A percentile compares a stretch with the other conserved stretches of the same genome.
Evolutionary conservation across 2,888 invertebrate species (phyloP).

Genomic region (Malthinus flaveolus): DNA sequence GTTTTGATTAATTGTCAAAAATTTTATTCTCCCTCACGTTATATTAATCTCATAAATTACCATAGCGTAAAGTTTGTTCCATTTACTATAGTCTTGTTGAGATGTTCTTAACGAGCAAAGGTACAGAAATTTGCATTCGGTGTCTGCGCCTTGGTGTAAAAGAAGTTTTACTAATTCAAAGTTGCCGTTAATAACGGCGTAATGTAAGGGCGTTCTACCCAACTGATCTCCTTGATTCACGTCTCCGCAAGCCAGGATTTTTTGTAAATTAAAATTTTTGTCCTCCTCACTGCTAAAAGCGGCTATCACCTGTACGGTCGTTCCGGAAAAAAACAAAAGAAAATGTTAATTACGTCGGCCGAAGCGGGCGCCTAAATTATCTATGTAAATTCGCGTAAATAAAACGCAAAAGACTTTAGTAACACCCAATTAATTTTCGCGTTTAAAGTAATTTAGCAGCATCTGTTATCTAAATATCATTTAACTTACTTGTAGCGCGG

Average conservation of each 20-base stretch:
- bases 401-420: not conserved
- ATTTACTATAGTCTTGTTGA: conserved; percentile 29
- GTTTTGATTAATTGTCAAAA: conserved; percentile 18
- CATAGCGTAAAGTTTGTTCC: conserved; percentile 31
- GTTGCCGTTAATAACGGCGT: conserved; percentile 45
- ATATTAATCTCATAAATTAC: conserved; percentile 21
- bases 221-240: conserved; percentile 40
- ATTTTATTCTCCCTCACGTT: conserved; percentile 4
- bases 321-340: too few relatives aligned
- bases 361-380: not conserved
- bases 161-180: conserved; percentile 36
- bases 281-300: conserved; percentile 30
- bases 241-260: conserved; percentile 20
- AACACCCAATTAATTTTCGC: conserved; percentile 12
- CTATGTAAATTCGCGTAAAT: not conserved
- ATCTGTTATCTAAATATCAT: conserved; percentile 15
- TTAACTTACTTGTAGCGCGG: conserved; percentile 33
- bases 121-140: conserved; percentile 31
- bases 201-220: conserved; percentile 47
- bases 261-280: conserved; percentile 22
- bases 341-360: too few relatives aligned
- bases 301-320: conserved; percentile 23
- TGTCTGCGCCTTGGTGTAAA: conserved; percentile 31
- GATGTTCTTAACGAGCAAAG: conserved; percentile 22
- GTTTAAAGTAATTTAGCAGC: conserved; percentile 4